Conservation (phyloP, 2,113 vertebrate genomes). For the Cisticola juncidis region DNA sequence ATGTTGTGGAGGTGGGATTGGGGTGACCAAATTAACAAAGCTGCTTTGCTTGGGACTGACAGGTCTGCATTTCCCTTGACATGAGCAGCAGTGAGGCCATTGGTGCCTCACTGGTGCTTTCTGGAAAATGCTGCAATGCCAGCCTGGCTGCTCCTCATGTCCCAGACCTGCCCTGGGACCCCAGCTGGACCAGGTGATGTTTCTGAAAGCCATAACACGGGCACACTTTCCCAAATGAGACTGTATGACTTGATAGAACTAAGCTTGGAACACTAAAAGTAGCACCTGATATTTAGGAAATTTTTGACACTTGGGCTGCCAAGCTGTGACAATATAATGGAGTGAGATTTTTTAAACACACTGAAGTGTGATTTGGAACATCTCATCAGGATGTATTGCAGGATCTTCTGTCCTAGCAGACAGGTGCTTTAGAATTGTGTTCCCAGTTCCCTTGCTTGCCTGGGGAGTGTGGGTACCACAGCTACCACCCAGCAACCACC, state of each 20-base stretch:
- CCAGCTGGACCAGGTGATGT: background rate
- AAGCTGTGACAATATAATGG: slow-evolving; percentile 46
- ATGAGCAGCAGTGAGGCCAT: rapidly evolving
- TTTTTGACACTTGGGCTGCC: slow-evolving; percentile 37
- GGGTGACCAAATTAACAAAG: background rate
- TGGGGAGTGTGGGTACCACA: background rate
- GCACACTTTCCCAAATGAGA: background rate
- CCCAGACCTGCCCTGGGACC: background rate
- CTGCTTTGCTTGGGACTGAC: background rate
- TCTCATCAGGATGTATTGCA: background rate
- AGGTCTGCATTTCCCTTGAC: background rate
- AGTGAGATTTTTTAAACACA: slow-evolving; percentile 53
- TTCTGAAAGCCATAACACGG: background rate
- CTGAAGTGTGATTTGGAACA: background rate
- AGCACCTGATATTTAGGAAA: slow-evolving; percentile 42
- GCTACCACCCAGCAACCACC: background rate
- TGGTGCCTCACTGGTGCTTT: background rate
- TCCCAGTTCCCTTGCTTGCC: background rate
- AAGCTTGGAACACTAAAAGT: background rate
- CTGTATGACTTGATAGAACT: background rate
- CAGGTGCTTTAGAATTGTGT: background rate
- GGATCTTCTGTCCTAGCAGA: slow-evolving; percentile 15
- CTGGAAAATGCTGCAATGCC: background rate
- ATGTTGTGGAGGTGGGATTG: background rate
- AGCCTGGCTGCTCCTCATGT: background rate